phyloP scores from a whole-genome alignment of 2,797 vertebrate species.

The Ficedula albicollis region DNA sequence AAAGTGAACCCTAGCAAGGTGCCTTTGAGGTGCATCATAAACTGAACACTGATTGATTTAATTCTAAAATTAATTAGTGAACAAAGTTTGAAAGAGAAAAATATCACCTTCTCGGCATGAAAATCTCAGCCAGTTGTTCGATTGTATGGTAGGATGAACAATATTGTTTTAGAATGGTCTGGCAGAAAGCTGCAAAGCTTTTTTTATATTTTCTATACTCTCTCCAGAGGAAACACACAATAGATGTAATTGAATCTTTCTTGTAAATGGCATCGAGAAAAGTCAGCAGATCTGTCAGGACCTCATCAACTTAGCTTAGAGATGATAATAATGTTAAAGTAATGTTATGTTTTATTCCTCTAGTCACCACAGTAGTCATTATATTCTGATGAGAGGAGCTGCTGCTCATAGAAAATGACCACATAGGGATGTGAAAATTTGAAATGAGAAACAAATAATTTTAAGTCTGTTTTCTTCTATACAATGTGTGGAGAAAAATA shows the following conservation, averaged over 20 bases:
- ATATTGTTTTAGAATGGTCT: neutral
- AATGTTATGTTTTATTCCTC: neutral
- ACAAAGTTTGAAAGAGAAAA: neutral
- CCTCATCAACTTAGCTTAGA: conserved; percentile 3
- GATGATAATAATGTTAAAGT: neutral
- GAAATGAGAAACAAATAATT: neutral
- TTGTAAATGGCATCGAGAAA: conserved; percentile 8
- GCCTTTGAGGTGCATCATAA: neutral
- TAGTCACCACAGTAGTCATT: neutral
- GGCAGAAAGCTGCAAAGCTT: neutral
- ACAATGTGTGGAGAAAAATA: neutral
- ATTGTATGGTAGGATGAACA: neutral
- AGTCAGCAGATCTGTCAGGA: neutral
- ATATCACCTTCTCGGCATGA: neutral
- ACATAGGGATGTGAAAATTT: neutral
- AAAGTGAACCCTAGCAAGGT: neutral
- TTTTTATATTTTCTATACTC: neutral
- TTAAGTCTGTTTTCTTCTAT: neutral
- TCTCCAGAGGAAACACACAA: neutral
- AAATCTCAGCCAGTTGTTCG: neutral
- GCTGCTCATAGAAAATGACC: neutral
- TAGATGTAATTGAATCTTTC: neutral
- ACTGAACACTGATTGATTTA: neutral
- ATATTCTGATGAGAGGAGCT: neutral
- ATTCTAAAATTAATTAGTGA: conserved; percentile 52